Base-by-base conservation (phyloP, 2,888 invertebrate genomes). In the Drosophila paranaensis region DNA sequence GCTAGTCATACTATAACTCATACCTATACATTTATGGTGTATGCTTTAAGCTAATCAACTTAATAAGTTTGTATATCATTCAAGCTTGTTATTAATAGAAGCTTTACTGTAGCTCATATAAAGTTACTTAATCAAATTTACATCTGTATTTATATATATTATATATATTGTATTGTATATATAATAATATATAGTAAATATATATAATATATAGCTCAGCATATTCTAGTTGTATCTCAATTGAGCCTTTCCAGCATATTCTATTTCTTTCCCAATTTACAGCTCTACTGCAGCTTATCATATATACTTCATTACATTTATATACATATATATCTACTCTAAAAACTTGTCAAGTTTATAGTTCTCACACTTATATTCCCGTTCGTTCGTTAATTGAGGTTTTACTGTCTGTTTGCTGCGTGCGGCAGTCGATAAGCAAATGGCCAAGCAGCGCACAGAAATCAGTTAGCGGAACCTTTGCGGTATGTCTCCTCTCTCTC, bases 351-450 rank as follows among this genome's bases (percentile, higher is more conserved):
- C 10, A 33, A 50, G 16, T 33, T 33, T 33, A 16, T 16, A 3
- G n/a, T 20, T 20, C 27, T 30, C 14, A 6, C n/a, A 48, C 1
- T n/a, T 27, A 30, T 30, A n/a, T 4, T 0, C 13, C 9, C 8
- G 6, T 16, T 27, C 40, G 54, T 54, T 30, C 54, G 10, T 54
- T 40, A 54, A 40, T 37, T n/a, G 40, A 30, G 27, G 39, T 4
- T 54, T 54, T 48, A 61, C 61, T 43, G 54, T 54, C 40, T 62
- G 27, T 43, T 39, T 55, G 40, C 37, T 54, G 54, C 40, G 54
- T 54, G 54, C 27, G 54, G 40, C 40, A 54, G 54, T 64, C 75
- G 71, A 77, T 77, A 77, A 79, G 79, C 62, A 60, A 76, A 57
- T 50, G 67, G 60, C 58, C 69, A 45, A 37, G 50, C 62, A 51